Conservation (phyloP, 2,113 vertebrate species). For the Pogona vitticeps region DNA sequence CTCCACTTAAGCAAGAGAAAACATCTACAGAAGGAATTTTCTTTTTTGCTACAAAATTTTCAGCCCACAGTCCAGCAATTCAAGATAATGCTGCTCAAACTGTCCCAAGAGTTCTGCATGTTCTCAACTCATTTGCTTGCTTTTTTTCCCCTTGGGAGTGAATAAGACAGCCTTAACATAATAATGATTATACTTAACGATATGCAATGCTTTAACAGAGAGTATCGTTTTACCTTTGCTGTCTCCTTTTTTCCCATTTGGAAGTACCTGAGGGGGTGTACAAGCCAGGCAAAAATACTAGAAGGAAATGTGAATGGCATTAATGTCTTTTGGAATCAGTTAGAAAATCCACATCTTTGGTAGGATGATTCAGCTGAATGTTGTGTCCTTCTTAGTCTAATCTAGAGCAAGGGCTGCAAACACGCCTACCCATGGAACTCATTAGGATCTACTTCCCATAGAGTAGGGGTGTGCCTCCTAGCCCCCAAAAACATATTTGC, state of each 20-base stretch:
- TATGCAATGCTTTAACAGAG: too few species aligned
- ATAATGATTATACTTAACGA: too few species aligned
- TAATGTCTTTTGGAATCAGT: neutral
- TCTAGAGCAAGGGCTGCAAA: neutral
- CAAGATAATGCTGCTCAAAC: neutral
- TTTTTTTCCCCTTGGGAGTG: neutral
- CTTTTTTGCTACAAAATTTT: neutral
- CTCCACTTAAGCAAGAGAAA: neutral
- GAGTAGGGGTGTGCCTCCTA: neutral
- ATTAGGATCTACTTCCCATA: too few species aligned
- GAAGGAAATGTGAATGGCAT: neutral
- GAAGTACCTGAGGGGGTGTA: neutral
- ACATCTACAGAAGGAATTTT: neutral
- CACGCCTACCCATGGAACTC: neutral
- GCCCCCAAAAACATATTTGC: neutral
- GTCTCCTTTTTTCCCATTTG: neutral
- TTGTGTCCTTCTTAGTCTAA: neutral
- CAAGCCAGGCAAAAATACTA: slow-evolving; percentile 8
- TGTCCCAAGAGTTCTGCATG: neutral
- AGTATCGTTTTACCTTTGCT: slow-evolving; percentile 7
- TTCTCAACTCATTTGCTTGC: too few species aligned
- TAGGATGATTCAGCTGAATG: too few species aligned
- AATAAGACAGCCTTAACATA: neutral
- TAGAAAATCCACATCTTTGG: neutral
- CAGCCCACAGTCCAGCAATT: neutral